Percentiles rank a stretch among this genome's conserved stretches.
These are phyloP conservation scores for Lates calcarifer DNA, from an alignment of 2,113 vertebrate species.

Conservation along the genomic window DNA sequence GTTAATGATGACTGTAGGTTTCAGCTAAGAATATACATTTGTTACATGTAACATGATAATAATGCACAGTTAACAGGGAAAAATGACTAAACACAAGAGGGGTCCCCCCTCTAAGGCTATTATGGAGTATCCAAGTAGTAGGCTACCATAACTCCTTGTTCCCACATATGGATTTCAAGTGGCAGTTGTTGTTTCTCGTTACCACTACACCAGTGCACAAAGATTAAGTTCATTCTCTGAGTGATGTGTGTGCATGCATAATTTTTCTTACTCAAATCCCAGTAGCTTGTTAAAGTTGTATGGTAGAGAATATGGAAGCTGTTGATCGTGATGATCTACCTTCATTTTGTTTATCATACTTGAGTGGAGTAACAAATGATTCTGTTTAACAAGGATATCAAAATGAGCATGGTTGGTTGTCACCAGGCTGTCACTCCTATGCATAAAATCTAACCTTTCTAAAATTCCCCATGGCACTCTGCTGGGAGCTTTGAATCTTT, in stretches of 20 bases:
- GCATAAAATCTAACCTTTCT: neutral
- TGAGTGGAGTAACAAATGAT: too few relatives aligned
- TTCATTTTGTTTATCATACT: neutral
- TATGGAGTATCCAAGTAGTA: neutral
- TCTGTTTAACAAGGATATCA: too few relatives aligned
- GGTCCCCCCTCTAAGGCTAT: too few relatives aligned
- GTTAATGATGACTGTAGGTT: constrained; percentile 19
- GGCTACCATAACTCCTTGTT: neutral
- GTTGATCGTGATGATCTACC: neutral
- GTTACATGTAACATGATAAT: neutral
- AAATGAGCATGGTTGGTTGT: neutral
- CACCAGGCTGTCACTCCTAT: neutral
- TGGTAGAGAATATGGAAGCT: neutral
- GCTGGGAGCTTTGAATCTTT: neutral
- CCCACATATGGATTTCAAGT: neutral
- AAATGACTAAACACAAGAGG: neutral
- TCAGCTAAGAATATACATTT: constrained; percentile 2
- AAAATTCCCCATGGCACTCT: neutral
- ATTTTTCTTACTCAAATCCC: neutral
- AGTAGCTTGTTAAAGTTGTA: neutral
- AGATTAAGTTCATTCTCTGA: neutral
- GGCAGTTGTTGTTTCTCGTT: neutral
- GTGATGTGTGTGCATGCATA: neutral
- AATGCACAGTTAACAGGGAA: neutral
- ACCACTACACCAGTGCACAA: neutral